These are phyloP conservation scores for Clarias platycephalus DNA, from an alignment of 2,797 vertebrate species.

Conservation along the genomic window DNA sequence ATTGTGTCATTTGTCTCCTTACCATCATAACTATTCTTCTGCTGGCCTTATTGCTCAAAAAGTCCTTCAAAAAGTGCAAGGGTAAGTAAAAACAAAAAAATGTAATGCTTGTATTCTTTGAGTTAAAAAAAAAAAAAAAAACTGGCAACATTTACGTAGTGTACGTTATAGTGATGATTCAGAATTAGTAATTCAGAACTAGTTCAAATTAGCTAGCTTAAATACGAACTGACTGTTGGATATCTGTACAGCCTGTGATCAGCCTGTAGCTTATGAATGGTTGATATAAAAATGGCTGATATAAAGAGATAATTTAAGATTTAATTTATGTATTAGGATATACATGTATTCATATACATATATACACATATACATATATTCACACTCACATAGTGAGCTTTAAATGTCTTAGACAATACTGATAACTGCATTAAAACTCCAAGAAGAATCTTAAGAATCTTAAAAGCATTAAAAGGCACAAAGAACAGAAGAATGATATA, in stretches of 20 bases:
- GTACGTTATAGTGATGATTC: too few relatives aligned
- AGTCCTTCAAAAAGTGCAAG: background rate
- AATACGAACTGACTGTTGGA: too few relatives aligned
- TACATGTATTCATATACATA: too few relatives aligned
- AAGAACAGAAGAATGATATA: background rate
- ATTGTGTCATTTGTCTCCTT: constrained; percentile 40
- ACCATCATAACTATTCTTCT: constrained; percentile 31
- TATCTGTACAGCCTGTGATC: too few relatives aligned
- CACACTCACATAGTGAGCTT: background rate
- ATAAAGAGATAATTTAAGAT: too few relatives aligned
- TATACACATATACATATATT: too few relatives aligned
- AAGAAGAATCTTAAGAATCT: background rate
- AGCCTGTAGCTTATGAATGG: too few relatives aligned
- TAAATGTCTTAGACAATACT: background rate
- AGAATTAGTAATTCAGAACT: background rate
- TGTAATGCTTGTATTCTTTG: background rate
- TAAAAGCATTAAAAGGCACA: background rate
- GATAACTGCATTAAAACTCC: background rate
- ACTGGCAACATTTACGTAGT: background rate
- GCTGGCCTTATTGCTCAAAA: constrained; percentile 29
- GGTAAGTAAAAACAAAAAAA: constrained; percentile 27
- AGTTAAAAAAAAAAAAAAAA: background rate
- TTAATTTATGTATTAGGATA: too few relatives aligned
- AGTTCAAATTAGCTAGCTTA: background rate
- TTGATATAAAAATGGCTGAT: too few relatives aligned